phyloP scores from a whole-genome alignment of 2,888 invertebrate genomes.

The Heteromurus nitidus region DNA sequence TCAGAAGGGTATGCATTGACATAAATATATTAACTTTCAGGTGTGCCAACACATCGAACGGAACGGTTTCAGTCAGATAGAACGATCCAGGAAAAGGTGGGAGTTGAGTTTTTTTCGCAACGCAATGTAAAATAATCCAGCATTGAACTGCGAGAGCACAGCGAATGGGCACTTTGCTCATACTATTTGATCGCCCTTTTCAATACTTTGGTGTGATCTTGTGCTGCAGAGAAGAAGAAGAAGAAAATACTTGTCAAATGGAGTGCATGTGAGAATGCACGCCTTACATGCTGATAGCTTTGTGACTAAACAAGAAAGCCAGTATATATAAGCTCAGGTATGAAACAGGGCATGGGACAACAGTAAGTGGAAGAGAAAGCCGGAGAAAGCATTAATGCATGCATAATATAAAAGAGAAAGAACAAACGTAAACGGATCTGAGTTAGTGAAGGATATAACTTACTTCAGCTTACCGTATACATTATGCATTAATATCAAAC shows the following conservation, averaged over 20 bases:
- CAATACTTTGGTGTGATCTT: slow-evolving; percentile 16
- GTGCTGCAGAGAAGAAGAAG: background rate
- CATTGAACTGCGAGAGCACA: too few relatives aligned
- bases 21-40: too few relatives aligned
- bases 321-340: background rate
- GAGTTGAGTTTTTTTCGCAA: too few relatives aligned
- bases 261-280: background rate
- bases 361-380: background rate
- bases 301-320: background rate
- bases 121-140: too few relatives aligned
- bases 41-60: too few relatives aligned
- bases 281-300: background rate
- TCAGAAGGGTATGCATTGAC: too few relatives aligned
- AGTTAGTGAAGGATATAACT: background rate
- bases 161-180: slow-evolving; percentile 5
- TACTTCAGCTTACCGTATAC: background rate
- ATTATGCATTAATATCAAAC: slow-evolving; percentile 10
- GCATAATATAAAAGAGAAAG: slow-evolving; percentile 8
- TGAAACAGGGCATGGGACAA: background rate
- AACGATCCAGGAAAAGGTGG: too few relatives aligned
- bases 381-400: slow-evolving; percentile 13
- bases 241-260: slow-evolving; percentile 16
- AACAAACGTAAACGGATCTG: slow-evolving; percentile 16
- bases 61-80: too few relatives aligned
- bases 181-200: slow-evolving; percentile 20